These are phyloP conservation scores for Ochotona princeps DNA, from an alignment of 2,113 vertebrate genomes.

Conservation along the genomic window DNA sequence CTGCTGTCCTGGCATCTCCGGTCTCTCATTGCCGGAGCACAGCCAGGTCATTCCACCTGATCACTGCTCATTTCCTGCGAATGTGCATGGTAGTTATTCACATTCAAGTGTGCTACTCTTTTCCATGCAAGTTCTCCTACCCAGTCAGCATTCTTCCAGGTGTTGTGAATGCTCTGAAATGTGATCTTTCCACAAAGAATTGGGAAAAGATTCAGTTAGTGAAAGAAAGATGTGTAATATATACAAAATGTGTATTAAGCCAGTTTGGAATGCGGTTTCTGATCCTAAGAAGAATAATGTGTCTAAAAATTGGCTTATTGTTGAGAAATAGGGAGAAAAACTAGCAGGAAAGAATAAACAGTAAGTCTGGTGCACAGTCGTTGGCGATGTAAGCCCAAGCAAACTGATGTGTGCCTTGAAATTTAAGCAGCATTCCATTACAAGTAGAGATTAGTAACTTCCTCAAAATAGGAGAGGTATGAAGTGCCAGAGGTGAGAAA, in stretches of 20 bases:
- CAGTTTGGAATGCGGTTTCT: neutral
- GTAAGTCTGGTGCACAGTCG: neutral
- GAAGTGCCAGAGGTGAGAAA: neutral
- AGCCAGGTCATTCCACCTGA: neutral
- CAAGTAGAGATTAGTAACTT: neutral
- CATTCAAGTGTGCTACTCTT: neutral
- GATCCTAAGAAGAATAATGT: neutral
- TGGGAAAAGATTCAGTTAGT: neutral
- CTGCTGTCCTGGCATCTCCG: neutral
- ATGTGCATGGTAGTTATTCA: neutral
- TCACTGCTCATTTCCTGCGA: neutral
- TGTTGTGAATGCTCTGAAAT: constrained; percentile 44
- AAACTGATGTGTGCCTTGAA: neutral
- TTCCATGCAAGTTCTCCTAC: neutral
- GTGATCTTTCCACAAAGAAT: neutral
- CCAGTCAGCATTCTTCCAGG: neutral
- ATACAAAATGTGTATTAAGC: neutral
- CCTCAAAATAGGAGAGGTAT: neutral
- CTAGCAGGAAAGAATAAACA: neutral
- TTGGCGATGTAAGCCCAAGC: neutral
- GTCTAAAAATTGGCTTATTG: neutral
- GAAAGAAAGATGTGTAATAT: constrained; percentile 5
- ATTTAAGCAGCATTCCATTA: neutral
- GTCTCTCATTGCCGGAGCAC: neutral
- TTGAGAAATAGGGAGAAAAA: neutral